A percentile compares a stretch with the other conserved stretches of the same genome.
phyloP scores from a whole-genome alignment of 1,140 invertebrate species.

The Trypoxylus dichotomus region DNA sequence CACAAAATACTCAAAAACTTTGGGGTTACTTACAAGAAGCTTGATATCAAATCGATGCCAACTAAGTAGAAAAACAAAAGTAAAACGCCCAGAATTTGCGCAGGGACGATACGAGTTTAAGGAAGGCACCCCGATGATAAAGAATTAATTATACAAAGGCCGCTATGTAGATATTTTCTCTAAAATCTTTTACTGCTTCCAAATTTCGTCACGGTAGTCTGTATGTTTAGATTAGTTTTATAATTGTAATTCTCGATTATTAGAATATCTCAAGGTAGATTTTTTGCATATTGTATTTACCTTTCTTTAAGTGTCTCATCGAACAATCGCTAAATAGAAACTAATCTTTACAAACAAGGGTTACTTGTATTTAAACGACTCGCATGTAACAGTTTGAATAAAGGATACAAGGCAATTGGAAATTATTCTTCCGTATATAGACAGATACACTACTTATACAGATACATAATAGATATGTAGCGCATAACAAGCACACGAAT shows the following conservation, averaged over 20 bases:
- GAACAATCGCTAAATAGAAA: neutral
- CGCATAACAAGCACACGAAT: neutral
- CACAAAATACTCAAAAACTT: no score
- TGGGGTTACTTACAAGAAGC: no score
- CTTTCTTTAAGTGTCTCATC: neutral
- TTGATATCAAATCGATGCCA: no score
- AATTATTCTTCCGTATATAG: neutral
- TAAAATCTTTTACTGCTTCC: no score
- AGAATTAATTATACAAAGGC: no score
- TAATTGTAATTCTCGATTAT: neutral
- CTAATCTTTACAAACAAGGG: slow-evolving; percentile 6
- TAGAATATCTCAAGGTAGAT: neutral
- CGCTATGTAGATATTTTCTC: no score
- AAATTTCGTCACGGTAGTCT: no score
- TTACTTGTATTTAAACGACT: neutral
- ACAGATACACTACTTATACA: neutral
- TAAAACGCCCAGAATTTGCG: no score
- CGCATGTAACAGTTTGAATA: neutral
- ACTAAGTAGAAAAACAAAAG: no score
- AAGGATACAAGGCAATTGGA: slow-evolving; percentile 1
- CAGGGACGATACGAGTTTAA: no score
- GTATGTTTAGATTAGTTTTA: no score
- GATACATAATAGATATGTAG: neutral
- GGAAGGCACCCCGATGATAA: no score
- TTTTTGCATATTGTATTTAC: neutral